Conservation (phyloP, 2,113 vertebrate species). For the Isichthys henryi region DNA sequence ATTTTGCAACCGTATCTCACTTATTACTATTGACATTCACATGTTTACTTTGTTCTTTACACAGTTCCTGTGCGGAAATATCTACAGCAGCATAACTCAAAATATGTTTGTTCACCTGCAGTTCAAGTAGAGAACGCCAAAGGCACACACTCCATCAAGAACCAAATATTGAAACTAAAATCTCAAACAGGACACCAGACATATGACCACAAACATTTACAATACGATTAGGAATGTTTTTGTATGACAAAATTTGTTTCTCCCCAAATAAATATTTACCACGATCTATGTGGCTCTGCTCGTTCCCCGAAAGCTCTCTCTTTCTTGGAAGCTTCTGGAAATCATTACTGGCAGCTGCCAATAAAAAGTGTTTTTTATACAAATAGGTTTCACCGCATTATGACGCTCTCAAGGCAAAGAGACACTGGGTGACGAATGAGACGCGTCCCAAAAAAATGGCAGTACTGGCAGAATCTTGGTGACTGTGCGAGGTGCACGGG, state of each 20-base stretch:
- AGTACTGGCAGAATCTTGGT: not conserved
- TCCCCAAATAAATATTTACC: not conserved
- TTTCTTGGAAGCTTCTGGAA: not conserved
- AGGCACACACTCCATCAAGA: not conserved
- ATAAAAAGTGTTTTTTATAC: not conserved
- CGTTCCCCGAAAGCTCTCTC: not conserved
- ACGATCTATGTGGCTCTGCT: not conserved
- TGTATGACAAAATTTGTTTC: not conserved
- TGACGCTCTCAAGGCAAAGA: not conserved
- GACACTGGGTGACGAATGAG: not conserved
- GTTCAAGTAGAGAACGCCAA: not conserved
- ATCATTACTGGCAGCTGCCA: not conserved
- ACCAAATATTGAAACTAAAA: conserved; percentile 15
- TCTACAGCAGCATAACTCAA: not conserved
- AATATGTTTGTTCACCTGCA: not conserved
- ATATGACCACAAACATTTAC: conserved; percentile 3
- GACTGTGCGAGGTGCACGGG: not conserved
- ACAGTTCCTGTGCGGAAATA: not conserved
- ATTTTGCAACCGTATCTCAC: not conserved
- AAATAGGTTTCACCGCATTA: not conserved
- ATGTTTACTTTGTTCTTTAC: not conserved
- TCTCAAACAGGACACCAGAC: not conserved
- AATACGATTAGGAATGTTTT: not conserved
- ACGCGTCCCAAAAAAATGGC: not conserved
- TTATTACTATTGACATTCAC: not conserved